Evolutionary conservation across 2,888 invertebrate genomes (phyloP), one percentile per base, ranked within the genome.

Genomic region (Ecliptopera silaceata): DNA sequence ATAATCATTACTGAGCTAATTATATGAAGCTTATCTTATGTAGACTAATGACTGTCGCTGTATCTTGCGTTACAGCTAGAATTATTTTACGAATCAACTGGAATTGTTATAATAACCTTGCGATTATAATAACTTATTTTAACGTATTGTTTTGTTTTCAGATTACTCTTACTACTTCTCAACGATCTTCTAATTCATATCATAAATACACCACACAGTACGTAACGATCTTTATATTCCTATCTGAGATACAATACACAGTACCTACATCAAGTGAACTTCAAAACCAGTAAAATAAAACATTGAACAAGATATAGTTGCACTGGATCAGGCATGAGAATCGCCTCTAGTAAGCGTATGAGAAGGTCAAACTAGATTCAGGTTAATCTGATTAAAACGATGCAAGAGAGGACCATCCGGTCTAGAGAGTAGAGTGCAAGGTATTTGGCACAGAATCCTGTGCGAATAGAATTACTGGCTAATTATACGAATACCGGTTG

Each of bases 401-500:
- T 45, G 44, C 38, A 32, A 43, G 36, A 42, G 54, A 49, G 55
- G 47, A 51, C 29, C 56, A 57, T 56, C 55, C 59, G 59, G 45
- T 56, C 53, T 20, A 54, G 54, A 45, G 47, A 56, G 48, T 45
- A 41, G 54, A 60, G 53, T 22, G 45, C 38, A 43, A 41, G 64
- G 59, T 63, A 66, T 70, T 71, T 74, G 69, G 68, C 70, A 73
- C 70, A 68, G 73, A 72, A 74, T 74, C 70, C 71, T 66, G 74
- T 75, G 70, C 70, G 70, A 79, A 80, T 74, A 79, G 79, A 83
- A 75, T 81, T 83, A 84, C 83, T 83, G 80, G 80, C 84, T 86
- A 87, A 88, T 87, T 87, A 86, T 80, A 81, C 75, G 72, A 77
- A 79, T 76, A 72, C 71, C 71, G 75, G 75, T 80, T 75, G 71